phyloP scores from a whole-genome alignment of 35 echinoderm and acorn worm species.

The Chiridota heheva region DNA sequence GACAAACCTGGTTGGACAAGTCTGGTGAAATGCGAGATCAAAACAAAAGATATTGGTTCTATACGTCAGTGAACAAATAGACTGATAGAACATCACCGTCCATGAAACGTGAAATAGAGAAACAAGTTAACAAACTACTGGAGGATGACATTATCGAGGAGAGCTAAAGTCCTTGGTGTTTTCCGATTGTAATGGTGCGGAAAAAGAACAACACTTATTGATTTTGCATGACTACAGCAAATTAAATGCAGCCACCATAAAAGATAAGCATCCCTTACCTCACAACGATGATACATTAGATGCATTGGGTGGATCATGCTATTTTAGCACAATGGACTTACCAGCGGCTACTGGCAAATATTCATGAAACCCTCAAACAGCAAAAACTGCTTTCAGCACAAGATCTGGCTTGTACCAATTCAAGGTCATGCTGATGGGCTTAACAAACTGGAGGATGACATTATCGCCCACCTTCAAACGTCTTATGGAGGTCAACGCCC shows the following conservation, averaged over 20 bases:
- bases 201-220: constrained; percentile 42
- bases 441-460: too few relatives aligned
- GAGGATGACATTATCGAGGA: constrained; percentile 37
- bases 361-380: constrained; percentile 12
- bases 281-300: constrained; percentile 40
- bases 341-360: constrained; percentile 57
- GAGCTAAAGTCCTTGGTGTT: constrained; percentile 55
- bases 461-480: constrained; percentile 14
- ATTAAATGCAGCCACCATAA: constrained; percentile 24
- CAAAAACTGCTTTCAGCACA: constrained; percentile 53
- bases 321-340: constrained; percentile 44
- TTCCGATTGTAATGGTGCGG: constrained; percentile 57
- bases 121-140: constrained; percentile 40
- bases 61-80: constrained; percentile 19
- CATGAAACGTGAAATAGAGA: constrained; percentile 26
- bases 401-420: constrained; percentile 24
- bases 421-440: neutral
- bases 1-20: constrained; percentile 20
- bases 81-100: constrained; percentile 24
- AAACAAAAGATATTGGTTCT: constrained; percentile 22
- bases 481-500: neutral
- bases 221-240: constrained; percentile 46
- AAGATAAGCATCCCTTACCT: constrained; percentile 18
- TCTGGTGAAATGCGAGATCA: constrained; percentile 14
- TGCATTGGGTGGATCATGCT: constrained; percentile 17